Evolutionary conservation across 2,113 vertebrate genomes (phyloP), one percentile per base, ranked within the genome.

Genomic region (Aegotheles bennettii): DNA sequence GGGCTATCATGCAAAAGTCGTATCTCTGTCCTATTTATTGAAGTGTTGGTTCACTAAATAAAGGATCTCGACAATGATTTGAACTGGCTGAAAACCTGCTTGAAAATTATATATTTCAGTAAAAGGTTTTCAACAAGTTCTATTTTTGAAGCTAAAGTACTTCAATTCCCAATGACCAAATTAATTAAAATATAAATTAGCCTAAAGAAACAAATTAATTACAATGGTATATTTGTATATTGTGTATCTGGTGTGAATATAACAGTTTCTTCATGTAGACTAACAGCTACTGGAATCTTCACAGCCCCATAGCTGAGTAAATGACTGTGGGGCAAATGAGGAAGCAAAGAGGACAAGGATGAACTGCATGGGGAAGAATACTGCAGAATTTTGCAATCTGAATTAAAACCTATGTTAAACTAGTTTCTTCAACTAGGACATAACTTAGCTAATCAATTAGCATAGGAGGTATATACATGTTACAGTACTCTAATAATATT

Each of bases 111-210:
- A 8, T 86, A 87, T 94, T 93, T 93, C 88, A 71, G 76, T 7
- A 35, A 70, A 92, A 95, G 73, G 13, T 86, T 96, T 96, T 96
- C 82, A 92, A 90, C 68, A 86, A 92, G 43, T 68, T 95, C 73
- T 92, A 26, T 95, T 90, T 94, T 68, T 95, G 71, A 92, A 89
- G 73, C 48, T 75, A 43, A 96, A 94, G 80, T 81, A 74, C 64
- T 96, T 87, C 71, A 92, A 89, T 92, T 94, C 83, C 79, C 93
- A 87, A 24, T 93, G 83, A 95, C 73, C 83, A 94, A 84, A 86
- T 85, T 84, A 69, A 95, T 96, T 96, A 94, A 96, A 94, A 92
- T 92, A 96, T 84, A 96, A 93, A 96, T 96, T 96, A 96, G 53
- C 83, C 65, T 82, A 86, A 93, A 93, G 90, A 95, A 96, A 92